Percentiles rank a stretch among this genome's conserved stretches.
Evolutionary conservation across 2,797 vertebrate species (phyloP).

Genomic region (Danio tinwini): DNA sequence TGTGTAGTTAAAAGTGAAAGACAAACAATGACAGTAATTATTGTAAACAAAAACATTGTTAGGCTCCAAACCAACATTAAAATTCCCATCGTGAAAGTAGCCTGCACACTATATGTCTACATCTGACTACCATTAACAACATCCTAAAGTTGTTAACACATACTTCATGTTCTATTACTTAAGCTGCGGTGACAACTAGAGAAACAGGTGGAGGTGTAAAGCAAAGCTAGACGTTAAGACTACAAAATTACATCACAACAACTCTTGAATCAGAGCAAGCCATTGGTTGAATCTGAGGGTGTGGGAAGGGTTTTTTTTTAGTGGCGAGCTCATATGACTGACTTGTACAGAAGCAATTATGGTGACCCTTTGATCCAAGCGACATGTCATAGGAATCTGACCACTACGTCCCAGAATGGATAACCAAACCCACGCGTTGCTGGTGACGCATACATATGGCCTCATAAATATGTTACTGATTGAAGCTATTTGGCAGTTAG

Average conservation of each 20-base stretch:
- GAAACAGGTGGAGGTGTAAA: not conserved
- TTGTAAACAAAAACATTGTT: not conserved
- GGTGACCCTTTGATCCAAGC: slow-evolving; percentile 36
- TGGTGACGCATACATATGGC: not conserved
- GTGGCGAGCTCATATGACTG: slow-evolving; percentile 8
- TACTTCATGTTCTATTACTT: not conserved
- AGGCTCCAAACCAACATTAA: not conserved
- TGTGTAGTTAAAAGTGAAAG: slow-evolving; percentile 1
- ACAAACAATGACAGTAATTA: not conserved
- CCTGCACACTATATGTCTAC: not conserved
- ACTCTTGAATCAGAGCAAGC: not conserved
- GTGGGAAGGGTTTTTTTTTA: slow-evolving; percentile 14
- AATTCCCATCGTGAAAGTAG: not conserved
- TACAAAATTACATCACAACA: not conserved
- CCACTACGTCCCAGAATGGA: not conserved
- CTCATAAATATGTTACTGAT: not conserved
- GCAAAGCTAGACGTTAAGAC: not conserved
- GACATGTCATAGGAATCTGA: slow-evolving; percentile 25
- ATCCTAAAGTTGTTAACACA: slow-evolving; percentile 5
- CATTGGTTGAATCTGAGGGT: not conserved
- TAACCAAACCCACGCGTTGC: not conserved
- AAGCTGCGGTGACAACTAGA: not conserved
- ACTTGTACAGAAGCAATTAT: slow-evolving; percentile 18
- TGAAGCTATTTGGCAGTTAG: not conserved
- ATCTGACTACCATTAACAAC: not conserved